Evolutionary conservation across 2,888 invertebrate genomes (phyloP), one percentile per base, ranked within the genome.

Genomic region (Ariolimax columbianus): DNA sequence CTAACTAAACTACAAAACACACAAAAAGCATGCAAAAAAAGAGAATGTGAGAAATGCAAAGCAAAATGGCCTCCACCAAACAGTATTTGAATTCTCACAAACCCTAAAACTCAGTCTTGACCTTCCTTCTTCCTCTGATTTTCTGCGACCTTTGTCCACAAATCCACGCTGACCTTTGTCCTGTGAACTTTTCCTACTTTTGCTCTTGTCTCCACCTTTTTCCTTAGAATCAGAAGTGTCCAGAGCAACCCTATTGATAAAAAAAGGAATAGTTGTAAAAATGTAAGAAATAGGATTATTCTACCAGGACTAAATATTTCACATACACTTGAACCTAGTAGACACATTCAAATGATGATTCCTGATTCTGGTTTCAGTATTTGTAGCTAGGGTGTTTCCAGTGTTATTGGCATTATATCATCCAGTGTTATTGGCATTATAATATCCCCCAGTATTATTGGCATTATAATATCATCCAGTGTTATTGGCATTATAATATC

Each of bases 91-190:
- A 80, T 68, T 68, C 82, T 73, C 70, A 82, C 89, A 88, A 87
- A 92, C 92, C 87, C 91, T 88, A 68, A 92, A 90, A 86, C 91
- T 91, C 51, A 91, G 87, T 33, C 91, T 87, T 51, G 83, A 77
- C 59, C 78, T 77, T 77, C 55, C 84, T 80, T 83, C 83, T 77
- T 68, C 83, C 47, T 59, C 30, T 4, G 78, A 84, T 51, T 82
- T 82, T 38, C 75, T 72, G 82, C 63, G 82, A 72, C 59, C 63
- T 73, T 59, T 73, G 26, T 70, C 72, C 26, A 26, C 63, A 47
- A n/a, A 43, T 26, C 33, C 82, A 47, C 36, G 33, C 43, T 40
- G 72, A 51, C 59, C 59, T 55, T 75, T 73, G 55, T 82, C 82
- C 75, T 82, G 82, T 19, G 63, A 82, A 36, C 38, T 36, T 38